phyloP scores from a whole-genome alignment of 2,888 invertebrate genomes.

The Drosophila vallismaia region DNA sequence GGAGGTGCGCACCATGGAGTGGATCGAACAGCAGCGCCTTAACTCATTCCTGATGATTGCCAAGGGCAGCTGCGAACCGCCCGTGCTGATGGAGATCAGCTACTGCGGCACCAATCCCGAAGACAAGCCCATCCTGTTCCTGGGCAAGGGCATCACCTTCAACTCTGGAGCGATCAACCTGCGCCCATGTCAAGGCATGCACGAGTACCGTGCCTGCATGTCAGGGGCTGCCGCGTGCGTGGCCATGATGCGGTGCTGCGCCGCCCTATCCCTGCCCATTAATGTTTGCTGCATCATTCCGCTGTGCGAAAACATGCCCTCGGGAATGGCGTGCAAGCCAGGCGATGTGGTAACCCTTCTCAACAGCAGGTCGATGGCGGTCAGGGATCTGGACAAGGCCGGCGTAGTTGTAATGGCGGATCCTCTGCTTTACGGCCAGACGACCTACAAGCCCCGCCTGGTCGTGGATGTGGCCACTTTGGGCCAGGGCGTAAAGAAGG shows the following conservation, averaged over 20 bases:
- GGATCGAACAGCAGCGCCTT: conserved; percentile 86
- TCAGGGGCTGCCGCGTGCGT: conserved; percentile 87
- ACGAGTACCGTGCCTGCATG: conserved; percentile 85
- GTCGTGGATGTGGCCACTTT: conserved; percentile 86
- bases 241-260: conserved; percentile 85
- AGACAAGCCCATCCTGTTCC: conserved; percentile 85
- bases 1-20: conserved; percentile 85
- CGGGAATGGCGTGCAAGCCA: conserved; percentile 86
- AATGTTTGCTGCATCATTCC: conserved; percentile 84
- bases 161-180: conserved; percentile 84
- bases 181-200: conserved; percentile 54
- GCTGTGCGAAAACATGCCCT: conserved; percentile 84
- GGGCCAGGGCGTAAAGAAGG: conserved; percentile 84
- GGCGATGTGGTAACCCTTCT: conserved; percentile 84
- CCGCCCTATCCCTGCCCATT: conserved; percentile 85
- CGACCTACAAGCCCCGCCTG: conserved; percentile 85
- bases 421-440: conserved; percentile 90
- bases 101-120: conserved; percentile 84
- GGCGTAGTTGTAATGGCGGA: conserved; percentile 92
- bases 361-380: conserved; percentile 85
- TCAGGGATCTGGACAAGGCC: conserved; percentile 88
- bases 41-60: conserved; percentile 84
- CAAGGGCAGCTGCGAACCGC: conserved; percentile 85
- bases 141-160: conserved; percentile 86
- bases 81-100: conserved; percentile 85